phyloP scores from a whole-genome alignment of 2,113 vertebrate genomes.

The Prunella fulvescens region DNA sequence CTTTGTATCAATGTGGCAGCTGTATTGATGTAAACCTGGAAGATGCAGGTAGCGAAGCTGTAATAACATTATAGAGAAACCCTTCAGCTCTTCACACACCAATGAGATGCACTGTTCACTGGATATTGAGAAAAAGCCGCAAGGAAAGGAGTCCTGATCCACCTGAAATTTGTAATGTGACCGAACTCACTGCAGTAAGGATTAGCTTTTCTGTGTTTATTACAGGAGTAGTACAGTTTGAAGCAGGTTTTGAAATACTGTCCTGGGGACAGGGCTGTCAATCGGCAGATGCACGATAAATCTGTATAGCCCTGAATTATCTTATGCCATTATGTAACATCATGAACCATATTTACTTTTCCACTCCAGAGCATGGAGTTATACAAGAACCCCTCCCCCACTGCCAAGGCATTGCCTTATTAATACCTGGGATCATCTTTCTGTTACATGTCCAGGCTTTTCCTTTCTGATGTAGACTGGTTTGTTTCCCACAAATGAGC shows the following conservation, averaged over 20 bases:
- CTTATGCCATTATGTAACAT: background rate
- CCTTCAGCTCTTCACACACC: background rate
- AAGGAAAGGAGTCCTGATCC: background rate
- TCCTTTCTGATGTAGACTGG: background rate
- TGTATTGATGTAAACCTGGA: background rate
- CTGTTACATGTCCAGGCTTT: background rate
- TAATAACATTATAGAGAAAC: background rate
- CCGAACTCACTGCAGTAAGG: background rate
- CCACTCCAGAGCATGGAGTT: background rate
- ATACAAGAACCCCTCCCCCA: background rate
- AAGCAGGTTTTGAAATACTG: background rate
- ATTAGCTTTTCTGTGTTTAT: background rate
- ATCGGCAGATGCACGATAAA: background rate
- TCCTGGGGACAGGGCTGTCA: background rate
- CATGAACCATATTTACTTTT: background rate
- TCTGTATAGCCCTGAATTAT: background rate
- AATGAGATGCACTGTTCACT: background rate
- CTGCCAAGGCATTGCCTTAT: background rate
- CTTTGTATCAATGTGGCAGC: background rate
- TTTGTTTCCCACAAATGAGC: background rate
- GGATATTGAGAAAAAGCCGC: background rate
- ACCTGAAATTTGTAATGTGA: background rate
- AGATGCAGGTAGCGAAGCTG: background rate
- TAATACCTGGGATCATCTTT: background rate
- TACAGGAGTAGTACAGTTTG: background rate